These are phyloP conservation scores for Phocoena phocoena DNA, from an alignment of 2,113 vertebrate genomes.

Conservation along the genomic window DNA sequence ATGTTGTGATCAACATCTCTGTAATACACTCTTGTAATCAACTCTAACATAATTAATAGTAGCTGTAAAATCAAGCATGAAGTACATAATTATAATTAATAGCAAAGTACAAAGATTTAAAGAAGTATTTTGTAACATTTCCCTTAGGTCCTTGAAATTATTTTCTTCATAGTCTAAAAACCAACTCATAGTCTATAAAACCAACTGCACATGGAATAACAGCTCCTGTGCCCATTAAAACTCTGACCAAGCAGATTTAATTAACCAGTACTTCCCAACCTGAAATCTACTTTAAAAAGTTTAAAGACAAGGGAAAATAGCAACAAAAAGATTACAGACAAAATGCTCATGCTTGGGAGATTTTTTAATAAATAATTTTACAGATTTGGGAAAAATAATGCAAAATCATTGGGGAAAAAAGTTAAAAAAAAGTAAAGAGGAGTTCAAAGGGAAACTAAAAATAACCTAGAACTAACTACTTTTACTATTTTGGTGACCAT, in stretches of 20 bases:
- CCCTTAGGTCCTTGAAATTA: not conserved
- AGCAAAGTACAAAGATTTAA: not conserved
- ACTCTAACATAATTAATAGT: not conserved
- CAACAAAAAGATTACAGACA: not conserved
- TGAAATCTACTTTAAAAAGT: not conserved
- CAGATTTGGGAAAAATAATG: not conserved
- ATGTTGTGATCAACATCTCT: not conserved
- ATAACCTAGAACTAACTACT: not conserved
- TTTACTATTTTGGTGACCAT: not conserved
- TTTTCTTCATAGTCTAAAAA: constrained; percentile 2
- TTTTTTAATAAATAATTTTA: not conserved
- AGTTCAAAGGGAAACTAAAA: not conserved
- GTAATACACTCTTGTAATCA: not conserved
- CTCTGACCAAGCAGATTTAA: not conserved
- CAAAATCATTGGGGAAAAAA: not conserved
- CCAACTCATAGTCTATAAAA: not conserved
- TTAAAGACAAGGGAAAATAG: not conserved
- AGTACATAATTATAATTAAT: not conserved
- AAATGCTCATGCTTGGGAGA: not conserved
- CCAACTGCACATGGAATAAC: not conserved
- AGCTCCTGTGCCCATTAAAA: not conserved
- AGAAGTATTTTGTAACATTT: not conserved
- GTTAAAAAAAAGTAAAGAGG: not conserved
- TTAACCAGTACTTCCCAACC: not conserved
- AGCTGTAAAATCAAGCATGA: not conserved